These are phyloP conservation scores for Hiodon alosoides DNA, from an alignment of 2,113 vertebrate genomes.

Conservation along the genomic window DNA sequence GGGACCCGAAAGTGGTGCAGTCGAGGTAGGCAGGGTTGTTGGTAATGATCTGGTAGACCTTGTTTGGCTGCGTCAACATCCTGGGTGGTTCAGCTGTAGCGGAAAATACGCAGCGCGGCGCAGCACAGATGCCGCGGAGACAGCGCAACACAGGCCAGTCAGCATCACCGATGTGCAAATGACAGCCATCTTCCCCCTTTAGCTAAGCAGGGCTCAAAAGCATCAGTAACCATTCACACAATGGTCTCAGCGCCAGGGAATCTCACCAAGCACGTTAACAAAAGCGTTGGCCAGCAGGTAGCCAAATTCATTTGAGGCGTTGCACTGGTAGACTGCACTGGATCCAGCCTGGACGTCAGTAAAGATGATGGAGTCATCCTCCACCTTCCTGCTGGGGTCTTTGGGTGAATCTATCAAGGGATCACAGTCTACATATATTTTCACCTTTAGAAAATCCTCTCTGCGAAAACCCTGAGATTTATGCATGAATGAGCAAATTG, in stretches of 20 bases:
- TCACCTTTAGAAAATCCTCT: background rate
- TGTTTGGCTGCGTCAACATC: conserved; percentile 76
- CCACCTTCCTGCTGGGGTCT: conserved; percentile 78
- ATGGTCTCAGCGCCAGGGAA: background rate
- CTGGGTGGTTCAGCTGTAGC: conserved; percentile 82
- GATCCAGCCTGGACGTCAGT: conserved; percentile 78
- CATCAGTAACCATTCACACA: background rate
- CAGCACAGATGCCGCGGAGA: too few species aligned
- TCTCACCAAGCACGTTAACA: conserved; percentile 89
- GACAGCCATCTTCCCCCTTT: too few species aligned
- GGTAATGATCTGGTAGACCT: conserved; percentile 80
- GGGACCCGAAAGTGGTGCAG: conserved; percentile 88
- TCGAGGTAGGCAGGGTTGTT: conserved; percentile 76
- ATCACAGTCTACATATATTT: conserved; percentile 14
- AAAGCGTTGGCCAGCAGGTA: conserved; percentile 91
- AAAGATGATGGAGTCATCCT: conserved; percentile 83
- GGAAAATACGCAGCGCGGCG: background rate
- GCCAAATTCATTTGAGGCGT: conserved; percentile 90
- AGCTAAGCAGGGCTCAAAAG: too few species aligned
- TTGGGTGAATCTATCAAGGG: conserved; percentile 70
- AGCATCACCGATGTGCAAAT: background rate
- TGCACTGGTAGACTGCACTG: conserved; percentile 92
- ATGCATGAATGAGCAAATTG: too few species aligned
- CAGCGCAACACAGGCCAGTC: background rate
- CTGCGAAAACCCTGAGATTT: too few species aligned